A percentile compares a stretch with the other conserved stretches of the same genome.
Conservation (phyloP, 2,888 invertebrate species). For the Oxycera nigricornis region DNA sequence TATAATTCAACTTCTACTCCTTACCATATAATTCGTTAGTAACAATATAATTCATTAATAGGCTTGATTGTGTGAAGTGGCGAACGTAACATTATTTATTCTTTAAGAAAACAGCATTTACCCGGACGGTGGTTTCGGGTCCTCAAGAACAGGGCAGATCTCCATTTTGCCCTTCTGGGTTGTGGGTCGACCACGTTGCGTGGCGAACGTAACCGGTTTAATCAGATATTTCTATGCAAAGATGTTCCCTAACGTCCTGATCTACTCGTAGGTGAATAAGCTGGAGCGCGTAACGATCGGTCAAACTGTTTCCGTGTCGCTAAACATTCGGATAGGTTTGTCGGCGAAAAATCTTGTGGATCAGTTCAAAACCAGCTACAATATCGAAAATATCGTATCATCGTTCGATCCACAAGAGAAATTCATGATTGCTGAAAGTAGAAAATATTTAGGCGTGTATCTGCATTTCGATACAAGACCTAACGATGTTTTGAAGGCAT, state of each 20-base stretch:
- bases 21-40: too few species aligned
- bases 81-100: too few species aligned
- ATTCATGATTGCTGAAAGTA: conserved; percentile 61
- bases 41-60: too few species aligned
- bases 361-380: conserved; percentile 58
- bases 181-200: too few species aligned
- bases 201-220: too few species aligned
- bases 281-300: conserved; percentile 74
- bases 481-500: conserved; percentile 61
- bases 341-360: conserved; percentile 59
- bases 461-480: conserved; percentile 61
- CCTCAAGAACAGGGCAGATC: too few species aligned
- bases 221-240: neutral
- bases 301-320: conserved; percentile 62
- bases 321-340: conserved; percentile 58
- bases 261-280: conserved; percentile 64
- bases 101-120: too few species aligned
- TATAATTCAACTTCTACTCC: too few species aligned
- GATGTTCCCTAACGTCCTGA: neutral
- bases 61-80: too few species aligned
- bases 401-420: conserved; percentile 62
- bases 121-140: too few species aligned
- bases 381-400: conserved; percentile 60
- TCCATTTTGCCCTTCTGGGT: too few species aligned
- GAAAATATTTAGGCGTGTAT: conserved; percentile 59